phyloP scores from a whole-genome alignment of 2,113 vertebrate genomes.

The Spea multiplicata region DNA sequence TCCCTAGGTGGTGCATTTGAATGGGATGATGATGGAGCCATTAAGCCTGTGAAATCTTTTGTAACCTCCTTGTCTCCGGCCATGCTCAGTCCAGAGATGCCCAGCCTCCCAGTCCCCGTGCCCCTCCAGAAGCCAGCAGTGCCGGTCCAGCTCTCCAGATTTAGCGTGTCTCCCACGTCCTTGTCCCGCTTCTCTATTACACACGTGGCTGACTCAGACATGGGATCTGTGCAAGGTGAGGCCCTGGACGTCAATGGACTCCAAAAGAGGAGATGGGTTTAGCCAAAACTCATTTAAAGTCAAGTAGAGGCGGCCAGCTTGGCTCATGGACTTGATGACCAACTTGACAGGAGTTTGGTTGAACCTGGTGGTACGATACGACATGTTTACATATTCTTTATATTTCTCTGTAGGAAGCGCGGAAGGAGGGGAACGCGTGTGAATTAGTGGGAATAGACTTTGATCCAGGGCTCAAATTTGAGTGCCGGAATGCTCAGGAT shows the following conservation, averaged over 20 bases:
- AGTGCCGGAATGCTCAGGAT: slow-evolving; percentile 12
- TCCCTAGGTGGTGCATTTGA: slow-evolving; percentile 65
- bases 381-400: too few relatives aligned
- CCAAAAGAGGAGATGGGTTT: too few relatives aligned
- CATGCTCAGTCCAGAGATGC: background rate
- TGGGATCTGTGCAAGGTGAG: slow-evolving; percentile 80
- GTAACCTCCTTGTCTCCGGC: slow-evolving; percentile 46
- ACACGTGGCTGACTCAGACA: slow-evolving; percentile 86
- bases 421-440: background rate
- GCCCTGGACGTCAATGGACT: too few relatives aligned
- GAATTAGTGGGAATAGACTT: background rate
- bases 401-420: background rate
- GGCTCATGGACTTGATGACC: too few relatives aligned
- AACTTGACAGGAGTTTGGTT: too few relatives aligned
- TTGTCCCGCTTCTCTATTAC: slow-evolving; percentile 94
- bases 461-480: background rate
- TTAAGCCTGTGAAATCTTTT: slow-evolving; percentile 66
- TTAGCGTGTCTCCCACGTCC: slow-evolving; percentile 81
- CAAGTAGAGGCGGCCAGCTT: too few relatives aligned
- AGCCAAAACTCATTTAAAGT: too few relatives aligned
- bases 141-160: slow-evolving; percentile 75
- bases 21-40: slow-evolving; percentile 68
- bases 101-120: slow-evolving; percentile 50
- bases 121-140: slow-evolving; percentile 59
- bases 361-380: too few relatives aligned